Percentiles rank a stretch among this genome's conserved stretches.
phyloP scores from a whole-genome alignment of 2,888 invertebrate species.

The Conomelus anceps region DNA sequence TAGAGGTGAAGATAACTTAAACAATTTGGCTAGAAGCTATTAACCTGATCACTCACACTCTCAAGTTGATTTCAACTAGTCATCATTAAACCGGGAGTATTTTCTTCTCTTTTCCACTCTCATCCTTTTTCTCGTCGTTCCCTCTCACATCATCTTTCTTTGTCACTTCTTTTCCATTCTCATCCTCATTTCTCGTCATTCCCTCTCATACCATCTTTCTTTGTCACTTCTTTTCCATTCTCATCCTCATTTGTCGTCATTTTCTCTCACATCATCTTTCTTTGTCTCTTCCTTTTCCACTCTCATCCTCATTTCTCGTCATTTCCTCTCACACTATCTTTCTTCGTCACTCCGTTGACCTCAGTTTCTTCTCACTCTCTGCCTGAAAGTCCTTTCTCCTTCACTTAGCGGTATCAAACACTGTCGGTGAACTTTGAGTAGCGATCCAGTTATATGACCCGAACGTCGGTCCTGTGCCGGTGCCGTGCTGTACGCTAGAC shows the following conservation, averaged over 20 bases:
- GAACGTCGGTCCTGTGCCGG: too few relatives aligned
- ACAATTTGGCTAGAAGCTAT: not conserved
- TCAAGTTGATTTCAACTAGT: not conserved
- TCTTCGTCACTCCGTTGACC: not conserved
- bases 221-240: not conserved
- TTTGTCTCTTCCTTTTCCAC: not conserved
- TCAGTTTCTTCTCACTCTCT: constrained; percentile 2
- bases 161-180: not conserved
- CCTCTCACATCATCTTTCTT: not conserved
- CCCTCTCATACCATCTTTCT: not conserved
- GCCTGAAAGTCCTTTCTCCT: not conserved
- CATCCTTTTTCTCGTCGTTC: not conserved
- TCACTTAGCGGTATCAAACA: not conserved
- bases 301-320: not conserved
- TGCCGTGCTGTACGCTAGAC: not conserved
- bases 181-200: not conserved
- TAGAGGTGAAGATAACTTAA: not conserved
- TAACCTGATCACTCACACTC: not conserved
- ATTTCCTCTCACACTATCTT: not conserved
- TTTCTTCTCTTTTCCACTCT: not conserved
- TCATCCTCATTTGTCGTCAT: not conserved
- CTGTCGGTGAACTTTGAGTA: not conserved
- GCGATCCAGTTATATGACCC: not conserved
- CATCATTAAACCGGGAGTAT: not conserved
- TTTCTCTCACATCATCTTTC: not conserved